Evolutionary conservation across 1,140 invertebrate genomes (phyloP).

Genomic region (Drosophila santomea): DNA sequence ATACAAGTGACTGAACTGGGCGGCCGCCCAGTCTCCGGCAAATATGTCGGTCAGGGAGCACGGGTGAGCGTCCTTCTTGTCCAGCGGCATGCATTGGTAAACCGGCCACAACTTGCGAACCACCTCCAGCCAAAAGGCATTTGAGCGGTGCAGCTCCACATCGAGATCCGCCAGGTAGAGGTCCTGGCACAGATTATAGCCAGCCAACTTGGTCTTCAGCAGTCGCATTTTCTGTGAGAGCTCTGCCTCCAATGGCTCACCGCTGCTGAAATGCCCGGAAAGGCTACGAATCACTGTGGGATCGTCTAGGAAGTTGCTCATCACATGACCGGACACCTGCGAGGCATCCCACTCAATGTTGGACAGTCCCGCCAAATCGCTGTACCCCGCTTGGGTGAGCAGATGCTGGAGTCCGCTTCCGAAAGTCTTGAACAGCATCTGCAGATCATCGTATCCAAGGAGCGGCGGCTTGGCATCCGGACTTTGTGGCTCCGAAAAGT

Average conservation of each 20-base stretch:
- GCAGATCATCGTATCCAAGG: constrained; percentile 91
- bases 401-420: constrained; percentile 93
- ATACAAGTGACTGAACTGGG: constrained; percentile 92
- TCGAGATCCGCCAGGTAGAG: constrained; percentile 94
- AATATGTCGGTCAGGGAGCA: constrained; percentile 92
- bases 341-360: constrained; percentile 97
- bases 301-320: constrained; percentile 93
- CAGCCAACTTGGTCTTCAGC: constrained; percentile 90
- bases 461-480: constrained; percentile 89
- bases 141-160: constrained; percentile 91
- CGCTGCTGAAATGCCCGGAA: constrained; percentile 90
- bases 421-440: constrained; percentile 92
- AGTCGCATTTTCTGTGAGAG: constrained; percentile 88
- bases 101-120: constrained; percentile 91
- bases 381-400: constrained; percentile 91
- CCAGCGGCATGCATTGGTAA: constrained; percentile 90
- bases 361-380: constrained; percentile 92
- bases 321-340: constrained; percentile 91
- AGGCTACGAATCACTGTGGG: constrained; percentile 89
- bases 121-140: constrained; percentile 92
- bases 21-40: constrained; percentile 89
- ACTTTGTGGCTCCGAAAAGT: constrained; percentile 87
- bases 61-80: constrained; percentile 91
- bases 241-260: constrained; percentile 89
- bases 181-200: constrained; percentile 91